Base-by-base conservation (phyloP, 1,140 invertebrate species). In the Tachypleus tridentatus region DNA sequence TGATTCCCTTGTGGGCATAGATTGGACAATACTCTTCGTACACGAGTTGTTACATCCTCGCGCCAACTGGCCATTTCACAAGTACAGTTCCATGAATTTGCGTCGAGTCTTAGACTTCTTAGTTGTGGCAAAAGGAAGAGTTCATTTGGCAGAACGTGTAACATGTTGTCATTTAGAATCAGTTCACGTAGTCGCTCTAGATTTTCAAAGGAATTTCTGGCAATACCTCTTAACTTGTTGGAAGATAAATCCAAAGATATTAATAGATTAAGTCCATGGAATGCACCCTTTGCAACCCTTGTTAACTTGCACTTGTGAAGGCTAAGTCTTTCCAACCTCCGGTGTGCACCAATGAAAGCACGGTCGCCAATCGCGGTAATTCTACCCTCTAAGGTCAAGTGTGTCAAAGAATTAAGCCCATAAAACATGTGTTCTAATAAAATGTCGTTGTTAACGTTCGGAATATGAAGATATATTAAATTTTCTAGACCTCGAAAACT, bases 21-120 rank as follows among this genome's bases (percentile, higher is more conserved):
- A 72, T 58, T 65, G 77, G 77, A 9, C 73, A 72, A 4, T 75
- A 72, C 70, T 76, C 56, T 51, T 58, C n/a, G 7, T 64, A 58
- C 72, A 67, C 77, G 75, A 68, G 82, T 83, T 9, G 74, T 71
- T 5, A 71, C 59, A 47, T 65, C 54, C 56, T 82, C 79, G 70
- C 83, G 80, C 85, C 85, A 86, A 56, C 78, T 78, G 59, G 70
- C 73, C 83, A 87, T 85, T 3, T 78, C 75, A 70, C 86, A 87
- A 53, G 79, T 80, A 70, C 86, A 87, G 66, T 86, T 79, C 85
- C 85, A 86, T 8, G 84, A 84, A 77, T 87, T 87, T 6, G 79
- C 77, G 68, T 84, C 82, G 54, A 85, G 71, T 61, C 83, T 76
- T 3, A 82, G 78, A 56, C 85, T 73, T 75, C 80, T 81, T 4